Base-by-base conservation (phyloP, 2,888 invertebrate genomes). In the Psylliodes chrysocephalus region DNA sequence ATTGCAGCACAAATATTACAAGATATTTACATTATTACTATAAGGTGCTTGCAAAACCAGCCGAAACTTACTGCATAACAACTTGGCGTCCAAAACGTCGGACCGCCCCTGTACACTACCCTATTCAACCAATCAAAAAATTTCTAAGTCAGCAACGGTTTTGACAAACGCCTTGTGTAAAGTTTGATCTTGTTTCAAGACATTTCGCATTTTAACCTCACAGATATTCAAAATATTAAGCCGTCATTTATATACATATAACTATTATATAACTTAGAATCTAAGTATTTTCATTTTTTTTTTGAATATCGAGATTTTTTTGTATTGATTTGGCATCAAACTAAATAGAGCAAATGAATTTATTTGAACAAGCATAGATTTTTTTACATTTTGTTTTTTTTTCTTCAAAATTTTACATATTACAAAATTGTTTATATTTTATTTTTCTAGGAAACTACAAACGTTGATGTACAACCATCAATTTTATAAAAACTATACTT, bases 1-100 rank as follows among this genome's bases (percentile, higher is more conserved):
- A 78, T 80, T 77, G 79, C 80, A 79, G 78, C 78, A 70, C 67
- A 64, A 71, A 64, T 70, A 69, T 71, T 71, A 70, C 74, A 71
- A 70, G 67, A 71, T 76, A 74, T 75, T 73, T 74, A 75, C 74
- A 75, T 66, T 54, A 70, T 64, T 63, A 59, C 56, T 61, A 47
- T 51, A 56, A 60, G 63, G 69, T 66, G 17, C 42, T 55, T 63
- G 67, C 60, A 68, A 71, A 66, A 63, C 60, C 51, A 35, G 62
- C 69, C 68, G 63, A 68, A 61, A 47, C 56, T 56, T 62, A 61
- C 63, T 63, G 44, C 60, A 71, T 64, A 64, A 59, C 47, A 42
- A 57, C 55, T 17, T 56, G 12, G 15, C 28, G 42, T 51, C 44
- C 28, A 47, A 18, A 28, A 40, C 22, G 54, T 53, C 17, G 52